Conservation (phyloP, 2,113 vertebrate species). For the Mirounga angustirostris region DNA sequence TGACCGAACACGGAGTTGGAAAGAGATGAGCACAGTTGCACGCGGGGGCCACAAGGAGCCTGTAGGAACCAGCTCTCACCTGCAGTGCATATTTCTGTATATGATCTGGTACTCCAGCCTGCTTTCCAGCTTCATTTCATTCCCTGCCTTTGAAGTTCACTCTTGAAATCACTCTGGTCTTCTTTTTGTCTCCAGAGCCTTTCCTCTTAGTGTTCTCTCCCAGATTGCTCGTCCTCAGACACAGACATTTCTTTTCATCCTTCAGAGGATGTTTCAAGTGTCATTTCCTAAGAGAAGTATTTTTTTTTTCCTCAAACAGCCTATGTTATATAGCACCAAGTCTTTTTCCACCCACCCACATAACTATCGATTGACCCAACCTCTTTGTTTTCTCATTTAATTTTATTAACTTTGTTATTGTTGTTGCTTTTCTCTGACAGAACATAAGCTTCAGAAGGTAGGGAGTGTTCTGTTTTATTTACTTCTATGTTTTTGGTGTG, state of each 20-base stretch:
- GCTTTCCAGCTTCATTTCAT: not conserved
- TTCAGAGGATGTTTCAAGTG: not conserved
- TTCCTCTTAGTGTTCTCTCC: not conserved
- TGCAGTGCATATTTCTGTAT: fast-evolving
- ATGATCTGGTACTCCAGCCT: not conserved
- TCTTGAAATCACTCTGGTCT: not conserved
- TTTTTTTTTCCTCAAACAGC: not conserved
- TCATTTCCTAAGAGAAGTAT: not conserved
- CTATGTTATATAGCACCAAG: too few relatives aligned
- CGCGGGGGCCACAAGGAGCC: not conserved
- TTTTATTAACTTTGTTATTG: not conserved
- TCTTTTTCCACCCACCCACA: fast-evolving
- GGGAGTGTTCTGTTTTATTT: not conserved
- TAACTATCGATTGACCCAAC: not conserved
- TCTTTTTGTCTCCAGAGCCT: not conserved
- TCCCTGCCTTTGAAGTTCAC: too few relatives aligned
- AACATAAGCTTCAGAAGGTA: not conserved
- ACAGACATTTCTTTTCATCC: not conserved
- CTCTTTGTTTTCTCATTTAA: not conserved
- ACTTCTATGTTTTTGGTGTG: not conserved
- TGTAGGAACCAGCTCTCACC: not conserved
- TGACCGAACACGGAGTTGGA: not conserved
- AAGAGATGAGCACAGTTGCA: not conserved
- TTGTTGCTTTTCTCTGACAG: not conserved
- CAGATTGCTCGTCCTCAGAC: not conserved